Percentiles rank a stretch among this genome's conserved stretches.
Evolutionary conservation across 1,140 invertebrate genomes (phyloP).

Genomic region (Meloidogyne hapla): DNA sequence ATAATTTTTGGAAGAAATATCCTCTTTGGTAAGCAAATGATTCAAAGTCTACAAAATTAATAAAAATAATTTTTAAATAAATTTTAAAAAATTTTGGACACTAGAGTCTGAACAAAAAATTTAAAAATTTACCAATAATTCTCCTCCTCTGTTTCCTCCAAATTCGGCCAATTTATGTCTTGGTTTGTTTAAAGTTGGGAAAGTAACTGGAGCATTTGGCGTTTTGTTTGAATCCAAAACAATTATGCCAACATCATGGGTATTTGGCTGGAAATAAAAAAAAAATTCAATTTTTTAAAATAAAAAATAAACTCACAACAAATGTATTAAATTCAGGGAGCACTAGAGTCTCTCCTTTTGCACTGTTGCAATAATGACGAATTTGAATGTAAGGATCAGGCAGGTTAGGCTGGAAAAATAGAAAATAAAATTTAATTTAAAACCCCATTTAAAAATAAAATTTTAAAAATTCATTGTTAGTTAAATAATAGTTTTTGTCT

Average conservation of each 20-base stretch:
- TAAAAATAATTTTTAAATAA: too few species aligned
- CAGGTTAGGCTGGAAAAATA: background rate
- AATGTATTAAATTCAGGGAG: slow-evolving; percentile 51
- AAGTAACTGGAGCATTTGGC: slow-evolving; percentile 15
- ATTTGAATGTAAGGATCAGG: slow-evolving; percentile 54
- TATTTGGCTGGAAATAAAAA: slow-evolving; percentile 48
- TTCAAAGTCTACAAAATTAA: background rate
- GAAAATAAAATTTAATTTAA: background rate
- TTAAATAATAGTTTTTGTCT: background rate
- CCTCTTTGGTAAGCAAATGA: background rate
- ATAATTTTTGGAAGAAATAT: background rate
- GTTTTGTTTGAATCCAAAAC: slow-evolving; percentile 39
- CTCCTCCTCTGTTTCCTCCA: background rate
- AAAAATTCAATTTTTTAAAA: background rate
- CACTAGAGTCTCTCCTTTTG: slow-evolving; percentile 53
- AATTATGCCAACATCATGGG: slow-evolving; percentile 57
- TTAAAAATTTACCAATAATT: background rate
- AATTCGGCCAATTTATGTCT: background rate
- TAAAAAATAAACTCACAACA: slow-evolving; percentile 34
- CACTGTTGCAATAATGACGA: slow-evolving; percentile 57
- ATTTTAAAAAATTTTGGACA: background rate
- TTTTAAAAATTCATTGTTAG: background rate
- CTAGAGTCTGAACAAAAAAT: background rate
- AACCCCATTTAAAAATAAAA: background rate
- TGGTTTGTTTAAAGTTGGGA: slow-evolving; percentile 10